Evolutionary conservation across 2,888 invertebrate genomes (phyloP).

Genomic region (Drosophila paucipuncta): DNA sequence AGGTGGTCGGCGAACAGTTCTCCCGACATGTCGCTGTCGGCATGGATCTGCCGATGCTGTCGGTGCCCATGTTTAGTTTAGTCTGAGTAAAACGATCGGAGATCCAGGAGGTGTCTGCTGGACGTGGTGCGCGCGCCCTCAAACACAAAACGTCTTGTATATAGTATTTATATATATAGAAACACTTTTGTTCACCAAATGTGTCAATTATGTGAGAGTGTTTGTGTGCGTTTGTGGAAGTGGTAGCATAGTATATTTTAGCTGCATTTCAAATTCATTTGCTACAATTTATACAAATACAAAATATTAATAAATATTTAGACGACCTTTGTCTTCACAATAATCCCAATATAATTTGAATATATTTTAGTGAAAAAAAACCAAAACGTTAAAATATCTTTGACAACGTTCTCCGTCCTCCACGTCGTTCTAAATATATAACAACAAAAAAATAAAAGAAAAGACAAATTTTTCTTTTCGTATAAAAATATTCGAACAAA

Average conservation of each 20-base stretch:
- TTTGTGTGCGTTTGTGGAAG: constrained; percentile 39
- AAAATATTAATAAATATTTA: constrained; percentile 24
- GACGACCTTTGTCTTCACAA: constrained; percentile 25
- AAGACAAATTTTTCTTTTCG: constrained; percentile 36
- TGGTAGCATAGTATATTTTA: constrained; percentile 30
- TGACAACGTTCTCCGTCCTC: constrained; percentile 38
- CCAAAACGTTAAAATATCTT: constrained; percentile 39
- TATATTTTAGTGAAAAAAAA: constrained; percentile 31
- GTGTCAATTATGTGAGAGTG: constrained; percentile 57
- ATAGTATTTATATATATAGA: constrained; percentile 77
- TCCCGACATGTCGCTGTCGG: constrained; percentile 32
- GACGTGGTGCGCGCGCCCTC: constrained; percentile 78
- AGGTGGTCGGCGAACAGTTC: constrained; percentile 10
- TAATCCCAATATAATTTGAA: constrained; percentile 30
- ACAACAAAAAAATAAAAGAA: constrained; percentile 37
- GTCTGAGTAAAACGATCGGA: constrained; percentile 85
- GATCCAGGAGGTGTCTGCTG: constrained; percentile 84
- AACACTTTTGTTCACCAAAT: constrained; percentile 52
- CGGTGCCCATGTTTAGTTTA: constrained; percentile 58
- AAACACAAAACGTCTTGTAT: constrained; percentile 69
- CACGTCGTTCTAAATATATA: constrained; percentile 74
- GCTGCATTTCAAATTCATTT: constrained; percentile 46
- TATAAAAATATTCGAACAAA: constrained; percentile 44
- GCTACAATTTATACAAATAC: constrained; percentile 17
- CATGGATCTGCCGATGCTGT: constrained; percentile 60